Evolutionary conservation across 2,888 invertebrate species (phyloP), one percentile per base, ranked within the genome.

Genomic region (Idaea straminata): DNA sequence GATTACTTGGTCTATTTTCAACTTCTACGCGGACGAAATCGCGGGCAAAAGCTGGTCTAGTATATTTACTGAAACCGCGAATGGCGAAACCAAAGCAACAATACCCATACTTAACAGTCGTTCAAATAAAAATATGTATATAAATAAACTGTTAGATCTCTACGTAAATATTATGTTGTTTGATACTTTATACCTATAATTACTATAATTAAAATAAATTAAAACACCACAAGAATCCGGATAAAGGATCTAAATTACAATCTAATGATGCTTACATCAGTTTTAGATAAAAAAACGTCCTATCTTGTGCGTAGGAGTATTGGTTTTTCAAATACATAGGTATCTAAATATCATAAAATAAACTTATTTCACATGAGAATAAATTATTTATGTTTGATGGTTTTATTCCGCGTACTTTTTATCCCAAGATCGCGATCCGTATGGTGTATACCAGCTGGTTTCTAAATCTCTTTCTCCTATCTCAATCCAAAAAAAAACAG

Each of bases 191-290:
- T 25, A 25, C 25, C 25, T 25, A 25, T 25, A 25, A 25, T 25
- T 25, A 25, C 25, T 25, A 25, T 25, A 25, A 25, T 25, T 25
- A 25, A 25, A 25, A 25, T 25, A 47, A 47, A 47, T 47, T 7
- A 47, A 47, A 47, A 47, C 47, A 47, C 47, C 7, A n/a, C 59
- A 35, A 62, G 61, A 65, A 68, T 69, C 67, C 69, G 70, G 70
- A 67, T 69, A 35, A 68, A 38, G n/a, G 59, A 61, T 67, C 59
- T 64, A 61, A 58, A 59, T 62, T 63, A 61, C 62, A 67, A 65
- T 65, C 66, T 59, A 61, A 65, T n/a, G 15, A 15, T 64, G 67
- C 62, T 69, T 69, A 69, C 69, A 67, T 68, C 71, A 69, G 59
- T 59, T 64, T 62, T 59, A 0, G 34, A 59, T 16, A 59, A 59